A percentile compares a stretch with the other conserved stretches of the same genome.
Evolutionary conservation across 1,140 invertebrate genomes (phyloP).

Genomic region (Bombus terrestris): DNA sequence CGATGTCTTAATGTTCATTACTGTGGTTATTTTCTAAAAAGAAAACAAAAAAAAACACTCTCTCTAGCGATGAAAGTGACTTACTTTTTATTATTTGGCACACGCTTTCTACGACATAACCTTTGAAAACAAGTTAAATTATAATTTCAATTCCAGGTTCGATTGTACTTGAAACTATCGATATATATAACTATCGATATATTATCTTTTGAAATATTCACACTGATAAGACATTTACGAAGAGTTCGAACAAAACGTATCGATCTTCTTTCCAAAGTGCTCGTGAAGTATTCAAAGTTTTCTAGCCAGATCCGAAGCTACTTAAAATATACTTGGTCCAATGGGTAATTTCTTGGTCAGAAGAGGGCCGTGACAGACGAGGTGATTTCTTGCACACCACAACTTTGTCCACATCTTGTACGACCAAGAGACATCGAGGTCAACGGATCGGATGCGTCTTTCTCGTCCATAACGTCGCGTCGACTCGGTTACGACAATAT

Average conservation of each 20-base stretch:
- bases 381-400: not conserved
- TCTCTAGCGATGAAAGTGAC: not conserved
- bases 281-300: not conserved
- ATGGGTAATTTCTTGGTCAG: not conserved
- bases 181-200: too few relatives aligned
- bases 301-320: not conserved
- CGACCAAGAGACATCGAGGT: constrained; percentile 4
- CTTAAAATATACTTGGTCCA: not conserved
- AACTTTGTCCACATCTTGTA: not conserved
- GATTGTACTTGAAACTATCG: too few relatives aligned
- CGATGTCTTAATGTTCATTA: too few relatives aligned
- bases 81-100: not conserved
- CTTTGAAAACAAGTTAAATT: too few relatives aligned
- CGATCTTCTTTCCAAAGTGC: not conserved
- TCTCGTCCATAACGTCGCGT: not conserved
- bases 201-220: too few relatives aligned
- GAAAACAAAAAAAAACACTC: not conserved
- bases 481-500: constrained; percentile 1
- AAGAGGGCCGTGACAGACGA: not conserved
- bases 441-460: constrained; percentile 15
- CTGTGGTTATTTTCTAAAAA: not conserved
- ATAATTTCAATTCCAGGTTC: too few relatives aligned
- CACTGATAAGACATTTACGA: too few relatives aligned
- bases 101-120: too few relatives aligned
- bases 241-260: too few relatives aligned